These are phyloP conservation scores for Felis chaus DNA, from an alignment of 2,113 vertebrate genomes.

Conservation along the genomic window DNA sequence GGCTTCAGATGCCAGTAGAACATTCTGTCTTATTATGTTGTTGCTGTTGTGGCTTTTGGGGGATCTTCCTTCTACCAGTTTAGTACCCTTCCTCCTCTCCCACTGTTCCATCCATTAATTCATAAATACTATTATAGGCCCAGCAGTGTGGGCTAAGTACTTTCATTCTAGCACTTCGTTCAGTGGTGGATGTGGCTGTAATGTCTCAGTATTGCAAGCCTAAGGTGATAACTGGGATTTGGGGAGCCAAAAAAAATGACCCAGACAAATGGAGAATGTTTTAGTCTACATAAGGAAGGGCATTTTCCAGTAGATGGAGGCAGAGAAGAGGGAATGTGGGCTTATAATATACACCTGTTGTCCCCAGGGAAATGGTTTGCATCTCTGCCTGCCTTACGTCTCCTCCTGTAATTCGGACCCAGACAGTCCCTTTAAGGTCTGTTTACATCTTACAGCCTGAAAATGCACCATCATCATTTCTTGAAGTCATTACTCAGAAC, in stretches of 20 bases:
- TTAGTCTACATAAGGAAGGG: background rate
- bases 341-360: background rate
- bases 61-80: background rate
- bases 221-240: background rate
- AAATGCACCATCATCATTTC: conserved; percentile 77
- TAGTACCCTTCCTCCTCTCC: background rate
- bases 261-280: background rate
- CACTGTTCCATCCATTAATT: background rate
- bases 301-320: background rate
- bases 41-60: background rate
- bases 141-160: background rate
- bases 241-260: background rate
- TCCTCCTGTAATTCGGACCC: conserved; percentile 18
- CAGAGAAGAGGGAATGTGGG: background rate
- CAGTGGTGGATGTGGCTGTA: background rate
- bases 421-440: conserved; percentile 63
- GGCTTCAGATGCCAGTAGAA: background rate
- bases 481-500: conserved; percentile 72
- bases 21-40: background rate
- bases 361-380: background rate
- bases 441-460: conserved; percentile 63
- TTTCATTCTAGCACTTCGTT: background rate
- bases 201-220: background rate
- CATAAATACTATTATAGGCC: background rate
- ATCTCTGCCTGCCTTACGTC: too few species aligned